These are phyloP conservation scores for Ctenopoma kingsleyae DNA, from an alignment of 2,797 vertebrate species.

Conservation along the genomic window DNA sequence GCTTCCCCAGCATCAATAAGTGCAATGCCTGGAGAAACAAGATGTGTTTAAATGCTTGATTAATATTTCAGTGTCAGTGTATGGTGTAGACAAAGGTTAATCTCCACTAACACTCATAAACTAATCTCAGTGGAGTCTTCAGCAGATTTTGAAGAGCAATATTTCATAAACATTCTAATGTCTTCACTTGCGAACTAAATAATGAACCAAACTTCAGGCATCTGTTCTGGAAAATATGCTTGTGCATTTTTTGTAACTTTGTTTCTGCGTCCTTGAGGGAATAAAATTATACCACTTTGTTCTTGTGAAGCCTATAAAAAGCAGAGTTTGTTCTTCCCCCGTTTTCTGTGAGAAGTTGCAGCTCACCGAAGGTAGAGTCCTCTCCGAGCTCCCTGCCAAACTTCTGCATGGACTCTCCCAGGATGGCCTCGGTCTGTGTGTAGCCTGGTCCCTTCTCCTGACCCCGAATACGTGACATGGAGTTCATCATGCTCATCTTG, in stretches of 20 bases:
- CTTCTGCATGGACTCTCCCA: constrained; percentile 96
- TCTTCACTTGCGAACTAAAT: constrained; percentile 24
- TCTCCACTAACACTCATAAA: background rate
- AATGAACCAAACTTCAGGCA: constrained; percentile 8
- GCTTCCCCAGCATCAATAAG: constrained; percentile 93
- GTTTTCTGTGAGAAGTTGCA: constrained; percentile 10
- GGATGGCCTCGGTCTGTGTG: constrained; percentile 92
- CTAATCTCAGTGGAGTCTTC: background rate
- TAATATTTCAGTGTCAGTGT: background rate
- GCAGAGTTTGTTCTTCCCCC: background rate
- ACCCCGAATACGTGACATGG: constrained; percentile 98
- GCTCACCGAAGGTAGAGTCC: constrained; percentile 94
- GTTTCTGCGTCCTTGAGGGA: constrained; percentile 21
- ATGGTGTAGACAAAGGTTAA: background rate
- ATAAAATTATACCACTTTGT: constrained; percentile 27
- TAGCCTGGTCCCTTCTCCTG: constrained; percentile 98
- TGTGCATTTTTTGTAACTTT: constrained; percentile 46
- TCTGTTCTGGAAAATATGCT: constrained; percentile 27
- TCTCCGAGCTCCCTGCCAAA: constrained; percentile 96
- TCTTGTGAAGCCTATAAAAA: constrained; percentile 21
- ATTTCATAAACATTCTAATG: constrained; percentile 26
- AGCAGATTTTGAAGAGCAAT: constrained; percentile 15
- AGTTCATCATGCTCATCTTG: constrained; percentile 99
- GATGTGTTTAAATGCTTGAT: background rate
- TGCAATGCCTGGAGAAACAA: constrained; percentile 85